Evolutionary conservation across 2,113 vertebrate genomes (phyloP).

Genomic region (Centrocercus urophasianus): DNA sequence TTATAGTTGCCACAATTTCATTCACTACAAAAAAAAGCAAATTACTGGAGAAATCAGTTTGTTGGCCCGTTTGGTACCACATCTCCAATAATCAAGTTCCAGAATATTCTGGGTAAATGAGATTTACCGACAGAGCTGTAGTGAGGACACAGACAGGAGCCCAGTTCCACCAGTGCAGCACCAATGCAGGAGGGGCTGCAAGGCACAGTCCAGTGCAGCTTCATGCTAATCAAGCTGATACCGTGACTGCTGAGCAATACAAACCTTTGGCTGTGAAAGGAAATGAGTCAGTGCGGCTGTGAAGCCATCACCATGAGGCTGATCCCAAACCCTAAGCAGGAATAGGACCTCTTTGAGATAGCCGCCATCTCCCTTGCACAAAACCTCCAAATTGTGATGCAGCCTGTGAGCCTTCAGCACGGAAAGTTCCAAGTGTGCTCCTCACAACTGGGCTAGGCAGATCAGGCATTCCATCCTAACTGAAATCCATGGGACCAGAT

Average conservation of each 20-base stretch:
- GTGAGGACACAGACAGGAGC: not conserved
- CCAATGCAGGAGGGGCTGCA: rapidly evolving
- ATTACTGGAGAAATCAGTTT: not conserved
- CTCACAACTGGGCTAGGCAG: not conserved
- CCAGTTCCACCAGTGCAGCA: not conserved
- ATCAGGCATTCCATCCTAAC: rapidly evolving
- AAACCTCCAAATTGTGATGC: not conserved
- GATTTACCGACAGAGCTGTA: not conserved
- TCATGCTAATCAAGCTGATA: not conserved
- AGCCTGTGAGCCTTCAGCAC: not conserved
- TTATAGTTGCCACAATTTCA: not conserved
- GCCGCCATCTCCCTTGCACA: rapidly evolving
- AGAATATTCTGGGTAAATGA: not conserved
- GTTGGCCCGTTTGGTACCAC: not conserved
- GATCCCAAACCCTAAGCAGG: not conserved
- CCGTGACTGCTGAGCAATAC: not conserved
- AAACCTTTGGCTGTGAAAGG: not conserved
- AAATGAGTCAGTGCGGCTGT: constrained; percentile 27
- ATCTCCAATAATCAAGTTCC: rapidly evolving
- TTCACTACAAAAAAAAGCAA: not conserved
- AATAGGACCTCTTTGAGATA: not conserved
- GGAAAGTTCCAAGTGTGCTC: not conserved
- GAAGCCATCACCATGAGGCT: not conserved
- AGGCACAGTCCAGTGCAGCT: not conserved
- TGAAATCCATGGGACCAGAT: not conserved